Evolutionary conservation across 2,888 invertebrate species (phyloP), one percentile per base, ranked within the genome.

Genomic region (Barypeithes pellucidus): DNA sequence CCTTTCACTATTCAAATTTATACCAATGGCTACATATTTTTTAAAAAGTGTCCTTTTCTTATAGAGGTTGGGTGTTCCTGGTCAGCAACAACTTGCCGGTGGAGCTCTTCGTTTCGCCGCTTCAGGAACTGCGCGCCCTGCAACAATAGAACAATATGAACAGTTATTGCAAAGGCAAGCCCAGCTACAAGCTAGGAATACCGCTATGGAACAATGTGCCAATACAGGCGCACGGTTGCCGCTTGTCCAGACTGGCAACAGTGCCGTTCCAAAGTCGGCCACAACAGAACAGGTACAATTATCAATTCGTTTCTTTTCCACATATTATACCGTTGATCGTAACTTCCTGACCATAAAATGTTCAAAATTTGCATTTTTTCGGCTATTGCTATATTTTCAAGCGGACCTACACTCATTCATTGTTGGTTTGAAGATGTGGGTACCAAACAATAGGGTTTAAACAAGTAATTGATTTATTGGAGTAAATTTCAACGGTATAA

Each of bases 101-200:
- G 75, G 73, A 9, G 71, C 63, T 12, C 76, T 80, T 22, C 78
- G 82, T 16, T 82, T 82, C 69, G 67, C 80, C 7, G 71, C 77
- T 0, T 29, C 60, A 36, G 77, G 78, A 8, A 70, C 70, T 43
- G 76, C 79, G 5, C 77, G 84, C 36, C 83, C 83, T 1, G 76
- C 82, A 2, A 80, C 79, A n/a, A 80, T 83, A 3, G 85, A 84
- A 73, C 83, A 83, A 63, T 85, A 83, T 68, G 84, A 84, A 61
- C 84, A 84, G 72, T 76, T 82, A 39, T 76, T 82, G 33, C 84
- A 82, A 66, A 77, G 81, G 68, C 83, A 81, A 75, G 80, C 79
- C 63, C 81, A 82, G 68, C 74, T 78, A 24, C 79, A 79, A 29
- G 72, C 59, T 29, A 67, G 66, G 16, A 78, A 81, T 45, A 14